Conservation (phyloP, 1,140 invertebrate species). For the Homarus americanus region DNA sequence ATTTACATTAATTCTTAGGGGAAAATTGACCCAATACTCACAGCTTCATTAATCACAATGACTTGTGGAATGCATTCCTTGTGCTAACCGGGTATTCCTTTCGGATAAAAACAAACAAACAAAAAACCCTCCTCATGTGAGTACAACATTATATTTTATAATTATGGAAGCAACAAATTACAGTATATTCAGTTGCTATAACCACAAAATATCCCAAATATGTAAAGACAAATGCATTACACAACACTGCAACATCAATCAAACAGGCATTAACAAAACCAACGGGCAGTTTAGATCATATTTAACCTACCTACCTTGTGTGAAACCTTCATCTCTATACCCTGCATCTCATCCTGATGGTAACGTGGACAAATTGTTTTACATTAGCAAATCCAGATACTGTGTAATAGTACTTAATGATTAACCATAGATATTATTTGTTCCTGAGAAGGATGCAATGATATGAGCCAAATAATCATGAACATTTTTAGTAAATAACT, state of each 20-base stretch:
- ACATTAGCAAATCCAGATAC: not conserved
- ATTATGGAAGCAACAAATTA: too few species aligned
- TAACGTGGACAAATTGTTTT: not conserved
- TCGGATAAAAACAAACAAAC: too few species aligned
- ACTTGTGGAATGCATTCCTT: too few species aligned
- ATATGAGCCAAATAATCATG: not conserved
- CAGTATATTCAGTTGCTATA: not conserved
- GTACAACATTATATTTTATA: too few species aligned
- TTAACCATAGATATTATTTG: not conserved
- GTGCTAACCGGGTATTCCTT: too few species aligned
- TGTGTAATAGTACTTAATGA: not conserved
- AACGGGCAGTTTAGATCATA: not conserved
- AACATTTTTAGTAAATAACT: not conserved
- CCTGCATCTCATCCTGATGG: not conserved
- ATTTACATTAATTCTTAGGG: too few species aligned
- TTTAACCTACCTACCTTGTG: slow-evolving; percentile 25
- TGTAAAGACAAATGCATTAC: not conserved
- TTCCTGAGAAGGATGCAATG: not conserved
- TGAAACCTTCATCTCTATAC: not conserved
- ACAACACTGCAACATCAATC: not conserved
- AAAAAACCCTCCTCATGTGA: too few species aligned
- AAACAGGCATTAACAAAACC: not conserved
- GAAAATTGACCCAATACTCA: too few species aligned
- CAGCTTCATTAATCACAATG: too few species aligned
- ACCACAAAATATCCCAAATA: not conserved